Percentiles rank a stretch among this genome's conserved stretches.
These are phyloP conservation scores for Chelonoidis abingdonii DNA, from an alignment of 2,113 vertebrate species.

Conservation along the genomic window DNA sequence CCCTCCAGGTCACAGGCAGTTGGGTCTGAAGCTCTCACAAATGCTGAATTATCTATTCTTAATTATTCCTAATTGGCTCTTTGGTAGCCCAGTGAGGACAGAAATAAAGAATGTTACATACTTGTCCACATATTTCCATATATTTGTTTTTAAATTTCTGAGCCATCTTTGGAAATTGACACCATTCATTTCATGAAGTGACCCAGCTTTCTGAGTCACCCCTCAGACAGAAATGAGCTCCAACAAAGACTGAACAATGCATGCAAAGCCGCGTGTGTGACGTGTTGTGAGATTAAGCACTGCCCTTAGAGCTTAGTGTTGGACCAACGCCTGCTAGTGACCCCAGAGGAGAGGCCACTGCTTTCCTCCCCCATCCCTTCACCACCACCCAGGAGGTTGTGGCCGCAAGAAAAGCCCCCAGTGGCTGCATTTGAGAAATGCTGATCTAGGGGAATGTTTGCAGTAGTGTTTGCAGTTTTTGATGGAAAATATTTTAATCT, in stretches of 20 bases:
- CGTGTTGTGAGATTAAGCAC: background rate
- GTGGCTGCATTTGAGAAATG: no score
- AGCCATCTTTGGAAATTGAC: background rate
- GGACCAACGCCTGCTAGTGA: no score
- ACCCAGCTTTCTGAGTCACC: background rate
- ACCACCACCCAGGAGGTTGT: no score
- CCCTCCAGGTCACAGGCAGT: background rate
- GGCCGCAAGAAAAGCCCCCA: no score
- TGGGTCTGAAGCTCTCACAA: background rate
- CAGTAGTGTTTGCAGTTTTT: background rate
- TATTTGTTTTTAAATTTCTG: background rate
- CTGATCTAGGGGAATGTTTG: background rate
- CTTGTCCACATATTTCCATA: background rate
- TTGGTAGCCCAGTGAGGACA: background rate
- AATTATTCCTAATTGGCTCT: background rate
- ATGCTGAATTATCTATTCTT: background rate
- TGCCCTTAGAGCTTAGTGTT: background rate
- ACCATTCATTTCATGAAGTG: background rate
- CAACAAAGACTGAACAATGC: background rate
- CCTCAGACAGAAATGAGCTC: background rate
- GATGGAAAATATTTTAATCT: constrained; percentile 17
- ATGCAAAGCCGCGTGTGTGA: background rate
- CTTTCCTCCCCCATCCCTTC: no score
- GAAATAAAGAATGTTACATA: background rate
- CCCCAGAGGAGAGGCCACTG: no score